Percentiles rank a stretch among this genome's conserved stretches.
Evolutionary conservation across 2,113 vertebrate genomes (phyloP).

Genomic region (Neomonachus schauinslandi): DNA sequence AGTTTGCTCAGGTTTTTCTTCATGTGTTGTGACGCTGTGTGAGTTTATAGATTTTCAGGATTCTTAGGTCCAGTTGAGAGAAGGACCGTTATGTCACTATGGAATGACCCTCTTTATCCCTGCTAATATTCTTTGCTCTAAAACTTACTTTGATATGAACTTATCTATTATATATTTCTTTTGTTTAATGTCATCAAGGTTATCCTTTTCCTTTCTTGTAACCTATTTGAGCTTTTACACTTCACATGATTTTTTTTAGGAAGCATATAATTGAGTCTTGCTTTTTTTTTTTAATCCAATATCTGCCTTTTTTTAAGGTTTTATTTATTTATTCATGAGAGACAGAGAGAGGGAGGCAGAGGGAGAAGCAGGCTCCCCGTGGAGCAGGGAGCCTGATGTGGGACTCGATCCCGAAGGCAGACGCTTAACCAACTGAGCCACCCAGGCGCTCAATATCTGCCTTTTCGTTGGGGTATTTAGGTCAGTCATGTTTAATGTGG

Average conservation of each 20-base stretch:
- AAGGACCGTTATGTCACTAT: background rate
- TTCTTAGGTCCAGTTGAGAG: rapidly evolving
- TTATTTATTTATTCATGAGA: no score
- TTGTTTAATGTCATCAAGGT: no score
- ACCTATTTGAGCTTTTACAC: background rate
- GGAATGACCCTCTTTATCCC: background rate
- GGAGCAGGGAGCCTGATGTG: no score
- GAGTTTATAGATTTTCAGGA: background rate
- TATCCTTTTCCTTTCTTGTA: background rate
- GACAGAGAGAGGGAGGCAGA: no score
- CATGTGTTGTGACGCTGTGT: background rate
- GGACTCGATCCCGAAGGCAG: no score
- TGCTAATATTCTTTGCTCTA: background rate
- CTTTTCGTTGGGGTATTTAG: background rate
- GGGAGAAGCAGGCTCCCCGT: no score
- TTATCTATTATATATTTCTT: background rate
- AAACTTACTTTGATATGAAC: background rate
- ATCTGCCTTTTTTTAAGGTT: background rate
- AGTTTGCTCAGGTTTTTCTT: no score
- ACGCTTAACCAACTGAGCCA: no score
- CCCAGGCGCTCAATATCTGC: background rate
- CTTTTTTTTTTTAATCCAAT: background rate
- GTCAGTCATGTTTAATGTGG: no score
- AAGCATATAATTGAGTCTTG: background rate
- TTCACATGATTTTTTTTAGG: background rate